Evolutionary conservation across 2,888 invertebrate genomes (phyloP).

Genomic region (Hermodice carunculata): DNA sequence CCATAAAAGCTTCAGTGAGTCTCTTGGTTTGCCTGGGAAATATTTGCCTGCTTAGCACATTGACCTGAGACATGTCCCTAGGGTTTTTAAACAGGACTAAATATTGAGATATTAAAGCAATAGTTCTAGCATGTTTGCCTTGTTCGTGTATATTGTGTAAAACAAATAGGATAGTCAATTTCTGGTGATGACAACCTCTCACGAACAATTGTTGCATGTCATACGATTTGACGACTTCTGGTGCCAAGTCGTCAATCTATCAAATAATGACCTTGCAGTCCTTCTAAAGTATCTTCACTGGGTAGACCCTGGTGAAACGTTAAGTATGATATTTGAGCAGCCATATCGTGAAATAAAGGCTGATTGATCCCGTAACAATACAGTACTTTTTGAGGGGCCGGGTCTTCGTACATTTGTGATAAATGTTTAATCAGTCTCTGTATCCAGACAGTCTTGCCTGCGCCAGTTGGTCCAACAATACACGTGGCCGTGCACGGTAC

Average conservation of each 20-base stretch:
- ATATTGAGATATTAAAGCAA: constrained; percentile 12
- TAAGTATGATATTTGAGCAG: neutral
- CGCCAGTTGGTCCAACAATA: neutral
- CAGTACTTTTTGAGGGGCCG: neutral
- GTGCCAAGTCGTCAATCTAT: constrained; percentile 1
- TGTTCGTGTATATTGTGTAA: constrained; percentile 10
- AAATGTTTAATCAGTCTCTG: neutral
- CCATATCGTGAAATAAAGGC: neutral
- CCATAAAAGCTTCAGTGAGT: constrained; percentile 9
- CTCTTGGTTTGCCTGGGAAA: constrained; percentile 5
- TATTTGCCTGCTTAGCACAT: constrained; percentile 9
- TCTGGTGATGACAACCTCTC: constrained; percentile 9
- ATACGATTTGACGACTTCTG: neutral
- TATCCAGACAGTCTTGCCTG: neutral
- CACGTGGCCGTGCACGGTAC: neutral
- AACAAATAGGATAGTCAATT: constrained; percentile 1
- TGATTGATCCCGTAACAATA: constrained; percentile 1
- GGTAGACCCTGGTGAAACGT: constrained; percentile 6
- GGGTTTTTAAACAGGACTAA: constrained; percentile 7
- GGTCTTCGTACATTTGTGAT: neutral
- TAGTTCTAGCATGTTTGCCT: constrained; percentile 3
- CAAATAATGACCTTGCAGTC: neutral
- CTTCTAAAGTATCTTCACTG: neutral
- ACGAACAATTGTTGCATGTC: constrained; percentile 11
- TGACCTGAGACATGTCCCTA: constrained; percentile 11